Evolutionary conservation across 2,113 vertebrate genomes (phyloP).

Genomic region (cattle (Bos taurus)): DNA sequence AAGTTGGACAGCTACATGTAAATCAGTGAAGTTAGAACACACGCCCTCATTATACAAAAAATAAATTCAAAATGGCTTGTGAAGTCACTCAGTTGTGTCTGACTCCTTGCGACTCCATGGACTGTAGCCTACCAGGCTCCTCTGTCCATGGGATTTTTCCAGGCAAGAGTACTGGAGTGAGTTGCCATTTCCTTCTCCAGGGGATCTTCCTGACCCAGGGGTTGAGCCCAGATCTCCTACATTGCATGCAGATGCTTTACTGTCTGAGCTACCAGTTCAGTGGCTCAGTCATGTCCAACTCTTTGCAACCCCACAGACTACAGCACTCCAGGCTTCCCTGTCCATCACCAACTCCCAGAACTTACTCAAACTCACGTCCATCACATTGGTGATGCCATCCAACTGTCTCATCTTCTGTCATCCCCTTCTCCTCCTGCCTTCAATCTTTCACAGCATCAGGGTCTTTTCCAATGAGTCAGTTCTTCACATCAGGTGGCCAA

Average conservation of each 20-base stretch:
- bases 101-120: background rate
- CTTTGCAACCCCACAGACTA: background rate
- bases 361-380: background rate
- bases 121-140: background rate
- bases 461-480: background rate
- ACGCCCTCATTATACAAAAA: background rate
- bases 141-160: background rate
- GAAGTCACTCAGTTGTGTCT: background rate
- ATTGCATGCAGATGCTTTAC: background rate
- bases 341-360: background rate
- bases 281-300: background rate
- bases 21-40: background rate
- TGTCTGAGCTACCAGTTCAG: background rate
- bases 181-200: background rate
- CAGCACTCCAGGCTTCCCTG: background rate
- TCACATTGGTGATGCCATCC: accelerated
- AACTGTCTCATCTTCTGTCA: background rate
- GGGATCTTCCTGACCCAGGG: background rate
- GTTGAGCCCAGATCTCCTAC: accelerated
- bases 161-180: background rate
- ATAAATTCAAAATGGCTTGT: background rate
- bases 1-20: background rate
- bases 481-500: background rate
- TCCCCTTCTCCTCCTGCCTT: background rate
- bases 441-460: background rate